Conservation (phyloP, 2,888 invertebrate species). For the Conus canariensis region DNA sequence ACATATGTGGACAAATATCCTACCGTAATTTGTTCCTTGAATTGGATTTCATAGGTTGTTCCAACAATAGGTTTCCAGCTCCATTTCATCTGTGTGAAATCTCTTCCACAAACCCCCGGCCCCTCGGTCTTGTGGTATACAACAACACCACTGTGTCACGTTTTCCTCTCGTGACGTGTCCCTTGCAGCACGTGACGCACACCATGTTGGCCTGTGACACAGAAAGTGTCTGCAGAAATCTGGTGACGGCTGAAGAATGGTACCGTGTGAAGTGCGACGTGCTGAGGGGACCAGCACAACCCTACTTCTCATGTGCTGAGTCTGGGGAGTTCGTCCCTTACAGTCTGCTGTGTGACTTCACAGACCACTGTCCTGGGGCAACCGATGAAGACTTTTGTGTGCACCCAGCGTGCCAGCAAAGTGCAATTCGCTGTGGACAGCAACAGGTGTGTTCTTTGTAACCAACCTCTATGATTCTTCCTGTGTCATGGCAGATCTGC, state of each 20-base stretch:
- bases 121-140: too few relatives aligned
- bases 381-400: not conserved
- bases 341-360: slow-evolving; percentile 5
- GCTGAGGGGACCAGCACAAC: not conserved
- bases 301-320: not conserved
- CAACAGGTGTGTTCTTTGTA: not conserved
- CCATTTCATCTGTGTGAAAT: too few relatives aligned
- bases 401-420: not conserved
- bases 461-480: too few relatives aligned
- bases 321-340: not conserved
- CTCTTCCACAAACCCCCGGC: too few relatives aligned
- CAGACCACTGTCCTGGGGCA: not conserved
- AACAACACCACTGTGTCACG: too few relatives aligned
- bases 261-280: not conserved
- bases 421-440: not conserved
- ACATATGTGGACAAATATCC: too few relatives aligned
- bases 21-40: too few relatives aligned
- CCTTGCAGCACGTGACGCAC: slow-evolving; percentile 3
- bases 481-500: too few relatives aligned
- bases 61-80: too few relatives aligned
- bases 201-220: not conserved
- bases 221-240: not conserved
- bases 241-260: not conserved
- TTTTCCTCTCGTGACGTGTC: not conserved
- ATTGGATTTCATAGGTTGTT: too few relatives aligned